Evolutionary conservation across 2,888 invertebrate species (phyloP), one percentile per base, ranked within the genome.

Genomic region (Acrocyrtus sp.): DNA sequence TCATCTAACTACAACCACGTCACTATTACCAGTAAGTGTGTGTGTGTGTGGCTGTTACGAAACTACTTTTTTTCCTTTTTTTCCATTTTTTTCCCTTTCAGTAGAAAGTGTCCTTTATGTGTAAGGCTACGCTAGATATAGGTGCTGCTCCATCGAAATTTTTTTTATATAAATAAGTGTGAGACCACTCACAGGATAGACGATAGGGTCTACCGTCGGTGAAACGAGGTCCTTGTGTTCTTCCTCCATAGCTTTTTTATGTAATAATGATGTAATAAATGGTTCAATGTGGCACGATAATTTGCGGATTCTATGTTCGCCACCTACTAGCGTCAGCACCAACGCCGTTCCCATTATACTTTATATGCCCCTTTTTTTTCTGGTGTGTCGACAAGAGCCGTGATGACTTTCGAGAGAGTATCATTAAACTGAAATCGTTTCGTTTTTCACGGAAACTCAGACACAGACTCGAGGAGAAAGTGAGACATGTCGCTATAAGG

Each of bases 221-320:
- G n/a, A n/a, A 34, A 12, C 34, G 34, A 12, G 34, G 34, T 34
- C 34, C 34, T 34, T 34, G 34, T 34, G 34, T 34, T 5, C 5
- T n/a, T n/a, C n/a, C n/a, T n/a, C n/a, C 58, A 27, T 51, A 19
- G 22, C 39, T 21, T 47, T 60, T 66, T 72, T 51, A 72, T 54
- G 62, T 61, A 67, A 72, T 72, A 66, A 66, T 50, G 66, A 72
- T 72, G 72, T 72, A 72, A 72, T 72, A 72, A 72, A 72, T 56
- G 72, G 66, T 72, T 66, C 61, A 72, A 72, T 72, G 72, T 61
- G 72, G 56, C 66, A 67, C 72, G 65, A 72, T 72, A 72, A 72
- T 72, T 72, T 72, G 72, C 65, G 72, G 65, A 72, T 72, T 70
- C 65, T 57, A 41, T 72, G 65, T 54, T 72, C 65, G 15, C 61